Evolutionary conservation across 92 coral and sea anemone species (phyloP), one percentile per base, ranked within the genome.

Genomic region (Scolanthus callimorphus): DNA sequence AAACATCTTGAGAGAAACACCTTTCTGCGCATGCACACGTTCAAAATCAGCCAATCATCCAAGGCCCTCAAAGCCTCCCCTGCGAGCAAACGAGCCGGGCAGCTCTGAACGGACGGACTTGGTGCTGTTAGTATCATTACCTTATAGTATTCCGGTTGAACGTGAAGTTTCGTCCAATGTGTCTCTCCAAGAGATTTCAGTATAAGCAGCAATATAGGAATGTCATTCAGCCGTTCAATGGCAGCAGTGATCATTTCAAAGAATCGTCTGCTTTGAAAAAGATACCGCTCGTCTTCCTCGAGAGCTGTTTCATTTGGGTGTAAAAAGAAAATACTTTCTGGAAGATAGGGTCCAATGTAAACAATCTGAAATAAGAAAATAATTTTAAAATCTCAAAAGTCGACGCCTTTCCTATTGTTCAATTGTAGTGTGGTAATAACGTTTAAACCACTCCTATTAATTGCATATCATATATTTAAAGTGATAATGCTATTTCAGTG

Each of bases 111-210:
- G n/a, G n/a, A n/a, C n/a, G n/a, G n/a, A n/a, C n/a, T n/a, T n/a
- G n/a, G n/a, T n/a, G n/a, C n/a, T n/a, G n/a, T 34, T 34, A 6
- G 15, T 34, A 34, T 15, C 15, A 34, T 6, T 34, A 34, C 41
- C 41, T 34, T 15, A 15, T 34, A 34, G 41, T 34, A 34, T 34
- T 34, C 41, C 41, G 41, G 41, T 15, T 34, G 6, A 15, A 34
- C 15, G 8, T 34, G 6, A 15, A 34, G 15, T 15, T 34, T 34
- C 8, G 41, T 34, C 41, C 41, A 34, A 15, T 65, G 71, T 28
- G 51, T 52, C 55, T 57, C 71, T 3, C 71, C 71, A 4, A 65
- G 50, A 3, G 52, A 57, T 37, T 65, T 51, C 52, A 65, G 71
- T 1, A 23, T 52, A 1, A 59, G 59, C 49, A 52, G 59, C 39